These are phyloP conservation scores for Phaethon lepturus DNA, from an alignment of 2,113 vertebrate genomes.

Conservation along the genomic window DNA sequence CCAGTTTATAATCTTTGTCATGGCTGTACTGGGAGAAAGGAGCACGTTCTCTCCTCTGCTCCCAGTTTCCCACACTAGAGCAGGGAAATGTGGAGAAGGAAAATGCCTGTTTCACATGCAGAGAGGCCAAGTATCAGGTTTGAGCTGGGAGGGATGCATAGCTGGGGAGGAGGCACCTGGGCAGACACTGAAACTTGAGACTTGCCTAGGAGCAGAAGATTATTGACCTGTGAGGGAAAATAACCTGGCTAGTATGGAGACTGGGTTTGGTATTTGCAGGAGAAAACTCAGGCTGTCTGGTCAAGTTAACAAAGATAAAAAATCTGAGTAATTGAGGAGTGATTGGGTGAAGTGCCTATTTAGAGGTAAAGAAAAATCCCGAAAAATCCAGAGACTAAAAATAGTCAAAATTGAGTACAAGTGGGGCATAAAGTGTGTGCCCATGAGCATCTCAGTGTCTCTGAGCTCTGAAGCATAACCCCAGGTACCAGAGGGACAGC, in stretches of 20 bases:
- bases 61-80: neutral
- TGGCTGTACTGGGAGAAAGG: neutral
- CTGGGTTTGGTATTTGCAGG: neutral
- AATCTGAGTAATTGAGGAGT: neutral
- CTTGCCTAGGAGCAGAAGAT: neutral
- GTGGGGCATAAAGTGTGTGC: neutral
- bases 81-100: neutral
- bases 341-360: neutral
- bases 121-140: neutral
- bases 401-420: neutral
- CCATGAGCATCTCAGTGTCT: neutral
- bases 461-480: neutral
- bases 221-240: neutral
- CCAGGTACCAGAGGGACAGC: neutral
- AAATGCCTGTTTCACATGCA: neutral
- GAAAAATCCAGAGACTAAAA: neutral
- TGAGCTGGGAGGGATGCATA: neutral
- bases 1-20: neutral
- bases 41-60: rapidly evolving
- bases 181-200: neutral
- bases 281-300: neutral
- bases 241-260: neutral
- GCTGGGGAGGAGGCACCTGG: neutral
- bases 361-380: neutral
- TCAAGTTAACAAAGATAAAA: neutral